Conservation (phyloP, 2,113 vertebrate genomes). For the Hypomesus transpacificus region DNA sequence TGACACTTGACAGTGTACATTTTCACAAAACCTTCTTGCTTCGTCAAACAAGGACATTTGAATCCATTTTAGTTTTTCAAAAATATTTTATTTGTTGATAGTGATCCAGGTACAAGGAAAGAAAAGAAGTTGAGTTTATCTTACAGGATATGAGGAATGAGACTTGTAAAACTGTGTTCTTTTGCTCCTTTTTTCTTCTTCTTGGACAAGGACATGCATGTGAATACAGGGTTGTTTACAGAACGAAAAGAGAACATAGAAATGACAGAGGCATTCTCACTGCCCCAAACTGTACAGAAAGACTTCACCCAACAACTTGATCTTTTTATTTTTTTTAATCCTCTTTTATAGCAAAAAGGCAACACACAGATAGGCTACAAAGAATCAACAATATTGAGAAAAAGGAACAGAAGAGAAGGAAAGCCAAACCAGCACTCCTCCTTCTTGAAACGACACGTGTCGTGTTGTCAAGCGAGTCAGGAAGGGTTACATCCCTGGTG, state of each 20-base stretch:
- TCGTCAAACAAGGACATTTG: too few species aligned
- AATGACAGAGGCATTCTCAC: conserved; percentile 39
- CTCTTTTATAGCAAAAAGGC: conserved; percentile 72
- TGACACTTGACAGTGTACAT: too few species aligned
- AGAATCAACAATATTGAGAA: conserved; percentile 71
- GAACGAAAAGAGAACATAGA: conserved; percentile 51
- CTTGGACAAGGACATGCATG: conserved; percentile 71
- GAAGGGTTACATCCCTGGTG: conserved; percentile 49
- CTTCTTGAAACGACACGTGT: conserved; percentile 53
- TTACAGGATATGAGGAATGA: conserved; percentile 68
- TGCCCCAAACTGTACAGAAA: conserved; percentile 62
- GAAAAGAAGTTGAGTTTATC: conserved; percentile 66
- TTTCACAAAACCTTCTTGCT: too few species aligned
- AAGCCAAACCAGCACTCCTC: conserved; percentile 59
- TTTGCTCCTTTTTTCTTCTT: conserved; percentile 53
- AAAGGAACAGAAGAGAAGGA: conserved; percentile 60
- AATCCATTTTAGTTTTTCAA: conserved; percentile 65
- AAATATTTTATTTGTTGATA: conserved; percentile 77
- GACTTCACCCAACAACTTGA: conserved; percentile 64
- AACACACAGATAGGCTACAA: conserved; percentile 76
- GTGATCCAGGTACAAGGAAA: conserved; percentile 74
- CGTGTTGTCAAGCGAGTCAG: conserved; percentile 56
- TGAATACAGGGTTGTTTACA: conserved; percentile 64
- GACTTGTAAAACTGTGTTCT: conserved; percentile 64
- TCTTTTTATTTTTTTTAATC: conserved; percentile 59